Base-by-base conservation (phyloP, 2,797 vertebrate genomes). In the Chiloscyllium punctatum region DNA sequence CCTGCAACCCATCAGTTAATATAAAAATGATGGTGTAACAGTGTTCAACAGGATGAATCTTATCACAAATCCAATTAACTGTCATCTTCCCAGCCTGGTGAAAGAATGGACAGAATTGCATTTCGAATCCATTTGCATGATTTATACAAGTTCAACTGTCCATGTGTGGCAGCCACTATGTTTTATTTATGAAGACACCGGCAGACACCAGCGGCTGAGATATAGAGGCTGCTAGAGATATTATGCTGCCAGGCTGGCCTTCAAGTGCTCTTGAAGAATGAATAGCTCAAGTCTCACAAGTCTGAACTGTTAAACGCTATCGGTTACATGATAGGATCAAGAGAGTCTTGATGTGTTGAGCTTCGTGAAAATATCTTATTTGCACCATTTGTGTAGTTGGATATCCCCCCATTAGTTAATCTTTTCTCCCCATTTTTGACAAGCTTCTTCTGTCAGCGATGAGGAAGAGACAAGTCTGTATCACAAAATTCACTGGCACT, bases 171-270 rank as follows among this genome's bases (percentile, higher is more conserved):
- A 97, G 97, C 97, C 97, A 97, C 97, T 97, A 98, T 98, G 97
- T 98, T 98, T 98, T 97, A 98, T 98, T 98, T 98, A 98, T 98
- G 98, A 98, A 97, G 97, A 97, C 97, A 51, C 71, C 33, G 71
- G 97, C 96, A 77, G 97, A 97, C 96, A 97, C 97, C 97, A 97
- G 97, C 97, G 96, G 97, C 97, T 98, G 27, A 69, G 94, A 95
- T n/a, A 30, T 57, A 16, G 71, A 77, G 74, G 30, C 94, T 51
- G 27, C 71, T 57, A 71, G 48, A 98, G 97, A 98, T 97, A 97
- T 98, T 98, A 97, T 98, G 97, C 97, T 98, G 97, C 92, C 68
- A 72, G 0, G 66, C 68, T 94, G 71, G 94, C 48, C 25, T 33
- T 95, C 69, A 95, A 95, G 94, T 77, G 33, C 6, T 51, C 48